Evolutionary conservation across 2,797 vertebrate species (phyloP), one percentile per base, ranked within the genome.

Genomic region (Acrossocheilus wenchowensis): DNA sequence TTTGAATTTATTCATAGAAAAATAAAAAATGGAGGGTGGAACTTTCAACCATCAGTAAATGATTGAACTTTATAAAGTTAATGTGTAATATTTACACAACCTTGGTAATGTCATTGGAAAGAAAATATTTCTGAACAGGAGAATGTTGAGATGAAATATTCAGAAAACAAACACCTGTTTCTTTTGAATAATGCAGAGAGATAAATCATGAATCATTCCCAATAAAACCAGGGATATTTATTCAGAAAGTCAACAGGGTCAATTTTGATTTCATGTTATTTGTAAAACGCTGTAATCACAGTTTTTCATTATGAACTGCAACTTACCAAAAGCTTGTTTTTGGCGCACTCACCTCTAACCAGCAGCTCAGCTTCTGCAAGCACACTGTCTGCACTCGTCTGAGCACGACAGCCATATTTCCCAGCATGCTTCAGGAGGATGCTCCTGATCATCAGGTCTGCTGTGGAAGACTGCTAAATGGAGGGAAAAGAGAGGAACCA

Each of bases 391-490:
- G 97, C 98, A 84, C 96, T 97, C 10, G 98, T 98, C 94, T 99
- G 97, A 81, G 97, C 97, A 91, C 95, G 96, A 94, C 98, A 99
- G 79, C 97, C 97, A 0, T 98, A 99, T 94, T 96, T 97, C 90
- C 98, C 98, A 82, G 98, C 98, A 90, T 99, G 98, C 95, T 96
- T 96, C 95, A 99, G 93, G 89, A 99, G 96, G 92, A 99, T 98
- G 94, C 96, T 99, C 92, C 98, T 97, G 93, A 99, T 99, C 98
- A 99, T 99, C 93, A 99, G 95, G 95, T 99, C 98, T 93, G 97
- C 97, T 62, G 97, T 97, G 66, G 98, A 98, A 0, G 97, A 95
- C 96, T 98, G 98, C 98, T 99, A 96, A 89, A 92, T 86, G 81
- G 19, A 82, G 68, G 48, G 30, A 45, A 82, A 83, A 69, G 50